Base-by-base conservation (phyloP, 2,797 vertebrate species). In the Eurystomus glaucurus region DNA sequence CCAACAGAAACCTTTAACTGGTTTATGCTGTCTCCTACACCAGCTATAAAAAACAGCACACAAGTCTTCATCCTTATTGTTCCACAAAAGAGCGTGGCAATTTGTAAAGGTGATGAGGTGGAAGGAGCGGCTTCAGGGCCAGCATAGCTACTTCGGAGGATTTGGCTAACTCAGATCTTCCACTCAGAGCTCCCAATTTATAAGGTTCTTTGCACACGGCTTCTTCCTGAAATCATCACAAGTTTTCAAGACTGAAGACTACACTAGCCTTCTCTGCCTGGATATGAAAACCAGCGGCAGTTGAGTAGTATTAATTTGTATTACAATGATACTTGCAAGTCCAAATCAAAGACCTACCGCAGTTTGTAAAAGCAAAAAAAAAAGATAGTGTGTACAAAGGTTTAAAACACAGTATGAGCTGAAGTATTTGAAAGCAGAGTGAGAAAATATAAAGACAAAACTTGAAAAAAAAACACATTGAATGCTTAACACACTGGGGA, bases 141-240 rank as follows among this genome's bases (percentile, higher is more conserved):
- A 64, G 25, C 14, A 0, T 4, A 86, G 70, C 48, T 68, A 23
- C 51, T 65, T 51, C 0, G 3, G 66, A 82, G 22, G 31, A 92
- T 45, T 45, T 66, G 25, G 78, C 14, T 81, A 88, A 88, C 46
- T 58, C 45, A 46, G 25, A 82, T 51, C n/a, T 46, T 64, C 41
- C 55, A 31, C 39, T 89, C 22, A 43, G 14, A 50, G 15, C 6
- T 70, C 62, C 60, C 33, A 41, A 14, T 4, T 17, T 4, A 41
- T 18, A 17, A 64, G 15, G 33, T 31, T 62, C 57, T 74, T 65
- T 60, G 39, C 52, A 78, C 23, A 15, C 4, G 28, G 15, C 22
- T 76, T 82, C 64, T 72, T 79, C 62, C 55, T 26, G 29, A 91
- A 95, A 90, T 48, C 57, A 85, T 10, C 14, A 33, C 48, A 74